phyloP scores from a whole-genome alignment of 2,113 vertebrate species.

The Heterocephalus glaber region DNA sequence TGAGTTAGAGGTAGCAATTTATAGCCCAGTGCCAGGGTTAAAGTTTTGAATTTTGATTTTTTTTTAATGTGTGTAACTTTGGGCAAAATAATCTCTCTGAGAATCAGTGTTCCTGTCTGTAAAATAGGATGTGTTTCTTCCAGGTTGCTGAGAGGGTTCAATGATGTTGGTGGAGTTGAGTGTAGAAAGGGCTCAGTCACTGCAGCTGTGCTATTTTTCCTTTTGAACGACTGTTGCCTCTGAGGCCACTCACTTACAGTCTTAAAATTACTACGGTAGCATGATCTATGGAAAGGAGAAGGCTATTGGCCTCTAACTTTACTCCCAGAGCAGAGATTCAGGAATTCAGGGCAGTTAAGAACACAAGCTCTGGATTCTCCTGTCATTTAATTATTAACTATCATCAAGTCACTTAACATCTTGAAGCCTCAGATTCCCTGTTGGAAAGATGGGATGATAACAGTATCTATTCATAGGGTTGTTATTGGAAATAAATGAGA shows the following conservation, averaged over 20 bases:
- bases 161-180: background rate
- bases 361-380: background rate
- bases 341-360: background rate
- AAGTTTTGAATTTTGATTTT: background rate
- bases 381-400: background rate
- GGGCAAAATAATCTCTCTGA: background rate
- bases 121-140: background rate
- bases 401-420: background rate
- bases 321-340: background rate
- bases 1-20: background rate
- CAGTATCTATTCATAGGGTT: background rate
- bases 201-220: too few species aligned
- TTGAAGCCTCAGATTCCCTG: background rate
- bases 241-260: background rate
- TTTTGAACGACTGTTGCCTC: background rate
- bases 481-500: background rate
- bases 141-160: background rate
- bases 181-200: accelerated
- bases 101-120: background rate
- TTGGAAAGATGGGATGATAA: background rate
- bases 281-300: background rate
- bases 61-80: background rate
- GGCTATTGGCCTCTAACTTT: background rate
- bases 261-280: background rate
- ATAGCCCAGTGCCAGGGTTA: background rate